These are phyloP conservation scores for Coracopsis vasa DNA, from an alignment of 2,113 vertebrate species.

Conservation along the genomic window DNA sequence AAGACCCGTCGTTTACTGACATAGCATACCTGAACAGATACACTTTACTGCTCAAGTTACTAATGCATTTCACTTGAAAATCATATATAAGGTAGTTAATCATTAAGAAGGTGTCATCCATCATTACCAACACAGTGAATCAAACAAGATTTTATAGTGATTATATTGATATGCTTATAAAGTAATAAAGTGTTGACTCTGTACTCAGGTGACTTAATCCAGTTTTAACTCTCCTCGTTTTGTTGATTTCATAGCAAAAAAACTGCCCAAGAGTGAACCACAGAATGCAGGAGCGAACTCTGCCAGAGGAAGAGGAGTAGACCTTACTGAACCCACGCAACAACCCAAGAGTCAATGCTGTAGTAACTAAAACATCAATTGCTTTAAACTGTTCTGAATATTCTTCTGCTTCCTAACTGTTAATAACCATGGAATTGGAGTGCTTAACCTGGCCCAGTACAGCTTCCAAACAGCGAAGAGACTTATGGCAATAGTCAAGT, in stretches of 20 bases:
- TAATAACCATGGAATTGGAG: constrained; percentile 85
- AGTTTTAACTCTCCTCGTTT: constrained; percentile 4
- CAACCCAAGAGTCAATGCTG: constrained; percentile 91
- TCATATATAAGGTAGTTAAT: not conserved
- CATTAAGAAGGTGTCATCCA: not conserved
- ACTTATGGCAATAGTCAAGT: constrained; percentile 89
- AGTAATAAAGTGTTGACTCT: not conserved
- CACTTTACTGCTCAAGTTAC: not conserved
- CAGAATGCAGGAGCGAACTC: constrained; percentile 83
- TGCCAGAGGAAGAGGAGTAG: constrained; percentile 90
- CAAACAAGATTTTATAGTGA: not conserved
- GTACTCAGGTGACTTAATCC: not conserved
- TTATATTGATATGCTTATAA: not conserved
- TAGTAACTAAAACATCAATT: constrained; percentile 86
- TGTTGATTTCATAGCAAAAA: constrained; percentile 82
- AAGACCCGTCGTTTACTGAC: not conserved
- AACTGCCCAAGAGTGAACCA: constrained; percentile 95
- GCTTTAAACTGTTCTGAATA: constrained; percentile 75
- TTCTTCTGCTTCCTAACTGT: constrained; percentile 79
- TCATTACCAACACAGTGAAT: not conserved
- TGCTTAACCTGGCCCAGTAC: constrained; percentile 82
- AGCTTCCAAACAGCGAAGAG: constrained; percentile 87
- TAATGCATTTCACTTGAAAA: not conserved
- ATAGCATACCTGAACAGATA: not conserved
- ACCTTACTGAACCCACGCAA: constrained; percentile 93